Evolutionary conservation across 2,888 invertebrate species (phyloP), one percentile per base, ranked within the genome.

Genomic region (Sipha maydis): DNA sequence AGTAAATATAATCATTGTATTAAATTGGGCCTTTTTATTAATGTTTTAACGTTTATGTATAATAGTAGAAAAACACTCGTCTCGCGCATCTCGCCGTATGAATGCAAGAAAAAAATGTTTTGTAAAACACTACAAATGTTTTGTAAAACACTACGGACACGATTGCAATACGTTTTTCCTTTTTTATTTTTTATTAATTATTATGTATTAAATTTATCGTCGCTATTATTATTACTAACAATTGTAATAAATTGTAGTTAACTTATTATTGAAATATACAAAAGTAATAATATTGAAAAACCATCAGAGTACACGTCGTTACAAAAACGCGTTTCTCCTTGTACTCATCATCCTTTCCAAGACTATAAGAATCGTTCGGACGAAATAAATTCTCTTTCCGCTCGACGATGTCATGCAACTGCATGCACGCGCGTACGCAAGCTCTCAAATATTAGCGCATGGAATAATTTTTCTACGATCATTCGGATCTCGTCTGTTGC

Each of bases 161-260:
- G 31, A 73, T 80, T 88, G 86, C 86, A 88, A 88, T 88, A 88
- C 19, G 54, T 73, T 88, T 80, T 80, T 80, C 14, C 41, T 31
- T 28, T 79, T 79, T 61, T 79, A 61, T 21, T 85, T 83, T 48
- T 73, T 34, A 69, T 71, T 83, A 48, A 86, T 86, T 80, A 61
- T 79, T 76, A 56, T 84, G 31, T 86, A 86, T 73, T 86, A 73
- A 79, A 86, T 79, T 54, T 73, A 86, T 79, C 69, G 71, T 71
- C 69, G 71, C 79, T 77, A 71, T 56, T 86, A 86, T 80, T 86
- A 75, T 79, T 85, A 85, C 61, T 61, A 75, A 86, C 80, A 56
- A 80, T 86, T 85, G 77, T 85, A 85, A 85, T 85, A 77, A 85
- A 86, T 67, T 88, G 88, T 88, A 88, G 88, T 88, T 88, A 73